phyloP scores from a whole-genome alignment of 1,140 invertebrate species.

The Samia ricini region DNA sequence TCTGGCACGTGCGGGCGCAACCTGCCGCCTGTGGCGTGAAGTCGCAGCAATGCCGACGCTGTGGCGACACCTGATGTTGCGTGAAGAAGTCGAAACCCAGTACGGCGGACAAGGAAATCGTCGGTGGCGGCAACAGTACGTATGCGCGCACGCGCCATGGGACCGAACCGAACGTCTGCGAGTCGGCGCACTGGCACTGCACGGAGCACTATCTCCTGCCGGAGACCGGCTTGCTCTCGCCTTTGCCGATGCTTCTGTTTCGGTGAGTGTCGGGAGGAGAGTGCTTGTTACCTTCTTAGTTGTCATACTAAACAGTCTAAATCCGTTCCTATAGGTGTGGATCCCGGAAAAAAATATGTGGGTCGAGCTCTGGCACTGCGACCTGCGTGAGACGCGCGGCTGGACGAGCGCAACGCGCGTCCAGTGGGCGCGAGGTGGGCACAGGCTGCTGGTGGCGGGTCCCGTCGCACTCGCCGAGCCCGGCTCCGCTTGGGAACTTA shows the following conservation, averaged over 20 bases:
- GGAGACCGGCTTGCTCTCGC: constrained; percentile 19
- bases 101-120: too few relatives aligned
- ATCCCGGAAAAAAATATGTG: constrained; percentile 13
- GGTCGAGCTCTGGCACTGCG: constrained; percentile 76
- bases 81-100: neutral
- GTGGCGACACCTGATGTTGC: constrained; percentile 1
- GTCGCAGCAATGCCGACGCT: constrained; percentile 2
- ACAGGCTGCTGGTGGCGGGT: constrained; percentile 39
- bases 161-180: constrained; percentile 27
- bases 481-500: constrained; percentile 35
- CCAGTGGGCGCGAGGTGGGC: constrained; percentile 34
- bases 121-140: constrained; percentile 14
- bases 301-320: neutral
- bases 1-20: constrained; percentile 21
- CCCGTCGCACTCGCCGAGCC: constrained; percentile 34
- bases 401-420: constrained; percentile 72
- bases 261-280: constrained; percentile 10
- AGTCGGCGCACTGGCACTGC: constrained; percentile 23
- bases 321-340: constrained; percentile 1
- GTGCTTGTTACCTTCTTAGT: neutral
- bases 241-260: constrained; percentile 25
- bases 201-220: constrained; percentile 17
- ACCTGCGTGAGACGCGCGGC: constrained; percentile 83
- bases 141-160: constrained; percentile 24
- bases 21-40: constrained; percentile 9